Conservation (phyloP, 2,888 invertebrate genomes). For the Microctonus hyperodae region DNA sequence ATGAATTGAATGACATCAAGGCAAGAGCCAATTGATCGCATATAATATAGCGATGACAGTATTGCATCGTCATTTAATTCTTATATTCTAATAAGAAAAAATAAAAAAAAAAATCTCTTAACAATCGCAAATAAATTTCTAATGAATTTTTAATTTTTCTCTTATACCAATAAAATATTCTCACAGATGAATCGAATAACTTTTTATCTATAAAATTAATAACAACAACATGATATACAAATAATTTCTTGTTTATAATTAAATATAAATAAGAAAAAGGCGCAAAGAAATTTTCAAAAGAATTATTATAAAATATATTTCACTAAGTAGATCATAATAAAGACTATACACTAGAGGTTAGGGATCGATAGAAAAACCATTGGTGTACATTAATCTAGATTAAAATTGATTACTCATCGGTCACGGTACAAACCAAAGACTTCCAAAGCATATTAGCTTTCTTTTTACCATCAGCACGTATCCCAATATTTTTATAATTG, state of each 20-base stretch:
- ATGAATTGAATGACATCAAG: not conserved
- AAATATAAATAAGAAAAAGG: too few species aligned
- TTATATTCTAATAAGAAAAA: not conserved
- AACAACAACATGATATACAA: too few species aligned
- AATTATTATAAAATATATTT: too few species aligned
- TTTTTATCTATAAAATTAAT: too few species aligned
- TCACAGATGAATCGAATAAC: too few species aligned
- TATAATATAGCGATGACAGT: not conserved
- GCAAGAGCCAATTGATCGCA: not conserved
- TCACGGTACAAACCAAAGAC: not conserved
- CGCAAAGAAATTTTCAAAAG: too few species aligned
- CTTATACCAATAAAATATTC: too few species aligned
- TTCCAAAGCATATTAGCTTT: not conserved
- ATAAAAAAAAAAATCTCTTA: not conserved
- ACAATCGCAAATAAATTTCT: too few species aligned
- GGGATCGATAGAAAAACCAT: too few species aligned
- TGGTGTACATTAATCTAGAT: slow-evolving; percentile 5
- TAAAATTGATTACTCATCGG: slow-evolving; percentile 10
- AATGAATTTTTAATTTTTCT: too few species aligned
- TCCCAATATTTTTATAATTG: slow-evolving; percentile 8
- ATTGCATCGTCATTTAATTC: slow-evolving; percentile 13
- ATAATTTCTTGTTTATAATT: too few species aligned
- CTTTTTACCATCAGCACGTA: slow-evolving; percentile 9
- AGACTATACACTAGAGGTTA: not conserved
- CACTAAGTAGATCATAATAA: not conserved